A percentile compares a stretch with the other conserved stretches of the same genome.
phyloP scores from a whole-genome alignment of 2,113 vertebrate species.

The Oreochromis tanganicae region DNA sequence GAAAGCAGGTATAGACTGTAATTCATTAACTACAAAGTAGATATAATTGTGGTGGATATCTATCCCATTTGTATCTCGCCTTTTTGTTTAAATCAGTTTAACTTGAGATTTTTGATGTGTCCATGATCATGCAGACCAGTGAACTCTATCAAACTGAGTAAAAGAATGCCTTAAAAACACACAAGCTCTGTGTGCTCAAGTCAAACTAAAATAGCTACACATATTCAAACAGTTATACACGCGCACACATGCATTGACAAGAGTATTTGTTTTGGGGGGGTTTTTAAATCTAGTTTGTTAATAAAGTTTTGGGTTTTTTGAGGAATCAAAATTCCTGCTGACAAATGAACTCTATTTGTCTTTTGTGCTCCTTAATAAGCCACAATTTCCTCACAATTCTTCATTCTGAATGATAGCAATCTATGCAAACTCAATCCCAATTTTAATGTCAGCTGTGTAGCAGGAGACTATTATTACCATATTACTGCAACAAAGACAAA shows the following conservation, averaged over 20 bases:
- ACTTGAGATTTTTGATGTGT: not conserved
- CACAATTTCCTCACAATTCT: conserved; percentile 25
- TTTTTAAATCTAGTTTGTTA: not conserved
- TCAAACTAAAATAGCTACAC: not conserved
- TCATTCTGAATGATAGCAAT: conserved; percentile 31
- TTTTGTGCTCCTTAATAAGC: conserved; percentile 13
- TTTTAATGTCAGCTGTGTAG: conserved; percentile 7
- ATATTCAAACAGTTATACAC: not conserved
- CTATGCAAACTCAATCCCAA: not conserved
- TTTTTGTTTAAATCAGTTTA: not conserved
- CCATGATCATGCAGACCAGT: not conserved
- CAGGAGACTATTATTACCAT: conserved; percentile 14
- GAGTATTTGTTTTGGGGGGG: not conserved
- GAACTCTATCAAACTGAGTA: not conserved
- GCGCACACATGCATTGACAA: not conserved
- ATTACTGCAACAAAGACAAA: conserved; percentile 14
- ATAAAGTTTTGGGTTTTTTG: not conserved
- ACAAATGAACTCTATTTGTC: conserved; percentile 1
- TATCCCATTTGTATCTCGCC: not conserved
- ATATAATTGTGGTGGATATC: not conserved
- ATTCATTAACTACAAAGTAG: not conserved
- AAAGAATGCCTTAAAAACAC: not conserved
- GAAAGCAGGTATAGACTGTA: not conserved
- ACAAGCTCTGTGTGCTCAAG: not conserved
- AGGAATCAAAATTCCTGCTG: not conserved